These are phyloP conservation scores for Psittacula echo DNA, from an alignment of 2,797 vertebrate species.

Conservation along the genomic window DNA sequence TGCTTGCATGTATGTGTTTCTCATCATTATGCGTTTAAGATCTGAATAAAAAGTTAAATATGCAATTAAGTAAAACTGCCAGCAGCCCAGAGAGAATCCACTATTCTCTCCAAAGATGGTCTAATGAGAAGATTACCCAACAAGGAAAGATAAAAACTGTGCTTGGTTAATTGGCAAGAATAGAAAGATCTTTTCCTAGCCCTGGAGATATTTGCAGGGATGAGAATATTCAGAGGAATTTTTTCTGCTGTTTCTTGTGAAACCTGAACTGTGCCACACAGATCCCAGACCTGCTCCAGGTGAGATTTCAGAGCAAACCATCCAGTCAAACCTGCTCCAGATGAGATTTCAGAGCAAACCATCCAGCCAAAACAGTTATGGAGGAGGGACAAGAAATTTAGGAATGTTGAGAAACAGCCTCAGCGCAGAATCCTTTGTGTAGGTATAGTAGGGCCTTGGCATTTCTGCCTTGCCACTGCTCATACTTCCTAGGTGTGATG, in stretches of 20 bases:
- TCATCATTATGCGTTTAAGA: not conserved
- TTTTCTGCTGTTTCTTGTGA: not conserved
- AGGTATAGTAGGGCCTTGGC: not conserved
- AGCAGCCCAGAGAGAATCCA: not conserved
- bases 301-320: not conserved
- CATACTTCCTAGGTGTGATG: not conserved
- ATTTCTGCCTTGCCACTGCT: not conserved
- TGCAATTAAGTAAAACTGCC: constrained; percentile 57
- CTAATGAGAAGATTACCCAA: constrained; percentile 43
- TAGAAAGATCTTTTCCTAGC: not conserved
- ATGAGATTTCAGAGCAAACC: not conserved
- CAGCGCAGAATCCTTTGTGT: not conserved
- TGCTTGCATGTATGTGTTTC: not conserved
- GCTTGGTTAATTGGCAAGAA: constrained; percentile 23
- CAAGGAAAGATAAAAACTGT: constrained; percentile 26
- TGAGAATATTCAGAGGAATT: not conserved
- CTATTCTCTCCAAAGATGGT: constrained; percentile 19
- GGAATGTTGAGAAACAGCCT: not conserved
- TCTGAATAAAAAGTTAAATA: constrained; percentile 58
- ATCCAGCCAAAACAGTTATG: not conserved
- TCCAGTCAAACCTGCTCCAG: not conserved
- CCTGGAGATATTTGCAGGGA: constrained; percentile 7
- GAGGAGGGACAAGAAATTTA: not conserved
- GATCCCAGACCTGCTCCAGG: not conserved
- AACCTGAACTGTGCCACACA: not conserved